Percentiles rank a stretch among this genome's conserved stretches.
phyloP scores from a whole-genome alignment of 2,113 vertebrate genomes.

The Axis porcinus region DNA sequence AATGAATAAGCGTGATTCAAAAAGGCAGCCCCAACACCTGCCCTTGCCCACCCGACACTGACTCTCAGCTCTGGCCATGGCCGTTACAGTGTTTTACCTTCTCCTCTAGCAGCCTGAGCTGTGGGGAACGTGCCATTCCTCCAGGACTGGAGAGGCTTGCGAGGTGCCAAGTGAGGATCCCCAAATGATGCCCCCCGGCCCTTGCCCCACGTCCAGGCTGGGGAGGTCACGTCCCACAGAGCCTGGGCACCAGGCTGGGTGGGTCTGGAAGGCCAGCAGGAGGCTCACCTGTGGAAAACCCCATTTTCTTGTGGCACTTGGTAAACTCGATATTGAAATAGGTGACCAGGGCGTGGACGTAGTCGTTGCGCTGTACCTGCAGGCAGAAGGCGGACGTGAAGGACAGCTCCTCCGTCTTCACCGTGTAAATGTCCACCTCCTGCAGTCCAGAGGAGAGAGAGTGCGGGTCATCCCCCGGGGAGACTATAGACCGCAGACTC shows the following conservation, averaged over 20 bases:
- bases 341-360: constrained; percentile 95
- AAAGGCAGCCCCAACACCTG: not conserved
- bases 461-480: not conserved
- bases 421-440: constrained; percentile 98
- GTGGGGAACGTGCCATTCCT: rapidly evolving
- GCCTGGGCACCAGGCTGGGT: too few species aligned
- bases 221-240: not conserved
- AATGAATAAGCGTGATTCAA: not conserved
- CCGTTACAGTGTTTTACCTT: not conserved
- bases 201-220: not conserved
- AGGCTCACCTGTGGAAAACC: constrained; percentile 94
- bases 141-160: not conserved
- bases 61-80: not conserved
- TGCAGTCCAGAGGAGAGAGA: constrained; percentile 72
- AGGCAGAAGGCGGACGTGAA: constrained; percentile 97
- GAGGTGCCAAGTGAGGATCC: not conserved
- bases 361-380: constrained; percentile 97
- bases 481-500: not conserved
- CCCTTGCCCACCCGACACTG: not conserved
- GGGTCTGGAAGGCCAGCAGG: not conserved
- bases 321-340: constrained; percentile 99
- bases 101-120: not conserved
- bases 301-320: constrained; percentile 98
- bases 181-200: not conserved
- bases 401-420: constrained; percentile 92